A percentile compares a stretch with the other conserved stretches of the same genome.
phyloP scores from a whole-genome alignment of 2,113 vertebrate species.

The Condylura cristata region DNA sequence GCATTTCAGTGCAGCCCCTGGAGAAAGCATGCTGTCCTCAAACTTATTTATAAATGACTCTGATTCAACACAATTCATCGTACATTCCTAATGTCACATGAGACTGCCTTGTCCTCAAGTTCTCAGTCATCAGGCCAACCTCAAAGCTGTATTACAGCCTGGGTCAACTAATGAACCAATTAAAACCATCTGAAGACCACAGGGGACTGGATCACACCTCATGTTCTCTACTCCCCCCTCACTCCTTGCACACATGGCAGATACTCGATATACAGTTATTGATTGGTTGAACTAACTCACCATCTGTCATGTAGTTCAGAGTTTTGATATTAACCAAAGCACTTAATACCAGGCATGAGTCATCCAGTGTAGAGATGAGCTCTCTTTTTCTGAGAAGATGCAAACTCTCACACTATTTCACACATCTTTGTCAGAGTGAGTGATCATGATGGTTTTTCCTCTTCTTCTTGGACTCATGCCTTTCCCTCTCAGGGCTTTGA shows the following conservation, averaged over 20 bases:
- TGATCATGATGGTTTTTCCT: background rate
- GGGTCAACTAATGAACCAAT: constrained; percentile 34
- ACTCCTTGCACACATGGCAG: background rate
- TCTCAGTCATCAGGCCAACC: background rate
- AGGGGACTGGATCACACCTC: background rate
- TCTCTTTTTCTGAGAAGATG: background rate
- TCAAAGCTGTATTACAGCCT: background rate
- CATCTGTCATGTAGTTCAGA: constrained; percentile 3
- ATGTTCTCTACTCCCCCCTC: background rate
- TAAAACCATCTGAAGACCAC: constrained; percentile 13
- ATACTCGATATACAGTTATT: constrained; percentile 44
- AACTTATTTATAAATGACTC: background rate
- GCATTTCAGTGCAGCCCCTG: background rate
- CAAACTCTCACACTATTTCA: background rate
- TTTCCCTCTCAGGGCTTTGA: background rate
- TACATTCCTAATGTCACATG: background rate
- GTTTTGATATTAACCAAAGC: constrained; percentile 39
- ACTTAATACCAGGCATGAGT: constrained; percentile 4
- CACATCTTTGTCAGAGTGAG: background rate
- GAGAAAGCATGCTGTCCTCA: background rate
- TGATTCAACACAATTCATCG: background rate
- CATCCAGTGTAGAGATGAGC: background rate
- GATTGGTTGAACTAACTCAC: constrained; percentile 39
- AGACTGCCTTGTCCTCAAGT: background rate
- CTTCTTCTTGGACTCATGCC: background rate